Percentiles rank a stretch among this genome's conserved stretches.
Evolutionary conservation across 2,797 vertebrate genomes (phyloP).

Genomic region (Chloroceryle amazona): DNA sequence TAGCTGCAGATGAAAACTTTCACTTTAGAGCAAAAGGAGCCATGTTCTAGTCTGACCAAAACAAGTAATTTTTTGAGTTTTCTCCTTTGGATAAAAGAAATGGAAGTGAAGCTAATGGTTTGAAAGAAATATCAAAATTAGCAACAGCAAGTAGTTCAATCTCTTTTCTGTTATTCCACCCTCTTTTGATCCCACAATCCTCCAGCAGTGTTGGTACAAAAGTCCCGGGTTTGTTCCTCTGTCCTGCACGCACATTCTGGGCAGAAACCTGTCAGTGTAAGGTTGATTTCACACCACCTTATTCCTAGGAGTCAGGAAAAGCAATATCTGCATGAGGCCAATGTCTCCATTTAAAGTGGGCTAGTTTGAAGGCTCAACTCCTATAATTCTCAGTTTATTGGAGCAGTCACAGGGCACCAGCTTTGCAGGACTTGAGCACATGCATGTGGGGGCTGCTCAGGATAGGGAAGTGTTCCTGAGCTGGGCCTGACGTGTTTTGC

Average conservation of each 20-base stretch:
- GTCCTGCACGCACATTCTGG: neutral
- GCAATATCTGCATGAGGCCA: accelerated
- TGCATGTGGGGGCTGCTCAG: neutral
- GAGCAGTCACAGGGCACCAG: neutral
- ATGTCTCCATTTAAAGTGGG: neutral
- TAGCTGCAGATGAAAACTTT: neutral
- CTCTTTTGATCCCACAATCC: neutral
- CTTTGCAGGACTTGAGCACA: neutral
- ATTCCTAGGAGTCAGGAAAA: neutral
- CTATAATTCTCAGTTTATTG: neutral
- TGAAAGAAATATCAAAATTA: neutral
- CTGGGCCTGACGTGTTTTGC: accelerated
- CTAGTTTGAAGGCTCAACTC: neutral
- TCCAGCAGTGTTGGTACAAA: neutral
- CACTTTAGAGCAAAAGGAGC: neutral
- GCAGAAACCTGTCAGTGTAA: neutral
- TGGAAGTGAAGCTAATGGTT: neutral
- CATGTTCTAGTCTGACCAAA: neutral
- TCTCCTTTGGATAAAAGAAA: neutral
- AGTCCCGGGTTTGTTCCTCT: neutral
- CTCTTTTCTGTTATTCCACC: neutral
- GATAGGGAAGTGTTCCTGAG: neutral
- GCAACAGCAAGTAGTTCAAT: neutral
- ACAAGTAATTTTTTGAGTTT: neutral
- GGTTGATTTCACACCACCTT: neutral